A percentile compares a stretch with the other conserved stretches of the same genome.
Conservation (phyloP, 2,797 vertebrate genomes). For the Sebastes diaconus region DNA sequence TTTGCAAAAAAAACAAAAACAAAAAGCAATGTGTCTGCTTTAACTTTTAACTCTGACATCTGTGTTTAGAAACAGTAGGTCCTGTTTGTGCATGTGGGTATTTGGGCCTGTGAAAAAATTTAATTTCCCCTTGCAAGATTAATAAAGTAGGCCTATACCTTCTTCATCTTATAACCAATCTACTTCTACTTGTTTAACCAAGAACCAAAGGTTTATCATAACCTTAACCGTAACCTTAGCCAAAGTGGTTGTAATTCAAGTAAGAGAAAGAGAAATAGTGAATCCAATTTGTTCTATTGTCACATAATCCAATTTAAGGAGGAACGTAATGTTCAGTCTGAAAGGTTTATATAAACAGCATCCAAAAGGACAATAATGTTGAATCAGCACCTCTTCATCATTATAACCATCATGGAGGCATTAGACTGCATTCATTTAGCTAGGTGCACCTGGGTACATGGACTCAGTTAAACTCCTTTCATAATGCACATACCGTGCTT, state of each 20-base stretch:
- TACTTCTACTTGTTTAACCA: background rate
- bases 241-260: background rate
- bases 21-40: no score
- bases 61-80: background rate
- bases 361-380: background rate
- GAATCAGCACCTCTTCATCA: background rate
- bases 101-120: background rate
- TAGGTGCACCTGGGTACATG: background rate
- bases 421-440: background rate
- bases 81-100: background rate
- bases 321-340: background rate
- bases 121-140: background rate
- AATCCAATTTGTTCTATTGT: background rate
- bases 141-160: no score
- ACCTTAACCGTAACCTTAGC: background rate
- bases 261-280: background rate
- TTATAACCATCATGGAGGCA: background rate
- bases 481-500: background rate
- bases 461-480: rapidly evolving
- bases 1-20: background rate
- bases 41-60: background rate
- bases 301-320: background rate
- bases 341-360: background rate
- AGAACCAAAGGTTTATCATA: background rate
- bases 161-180: background rate